These are phyloP conservation scores for Hanleya hanleyi DNA, from an alignment of 2,888 invertebrate species.

Conservation along the genomic window DNA sequence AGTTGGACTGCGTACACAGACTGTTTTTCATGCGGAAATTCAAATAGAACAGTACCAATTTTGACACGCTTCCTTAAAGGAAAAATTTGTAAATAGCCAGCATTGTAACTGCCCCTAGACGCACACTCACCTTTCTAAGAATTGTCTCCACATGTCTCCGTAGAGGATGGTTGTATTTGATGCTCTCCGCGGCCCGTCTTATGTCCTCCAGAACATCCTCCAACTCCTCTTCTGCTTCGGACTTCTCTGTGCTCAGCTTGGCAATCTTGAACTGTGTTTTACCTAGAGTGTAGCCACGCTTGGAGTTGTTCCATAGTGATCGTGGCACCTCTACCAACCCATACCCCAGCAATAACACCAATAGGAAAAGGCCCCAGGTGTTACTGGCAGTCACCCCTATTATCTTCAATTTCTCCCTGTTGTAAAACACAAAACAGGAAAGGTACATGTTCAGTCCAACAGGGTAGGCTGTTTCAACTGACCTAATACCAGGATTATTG, in stretches of 20 bases:
- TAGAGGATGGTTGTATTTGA: constrained; percentile 78
- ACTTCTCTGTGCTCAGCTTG: constrained; percentile 94
- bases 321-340: constrained; percentile 95
- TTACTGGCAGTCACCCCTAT: constrained; percentile 99
- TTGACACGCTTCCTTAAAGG: background rate
- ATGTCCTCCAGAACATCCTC: constrained; percentile 96
- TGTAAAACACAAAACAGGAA: background rate
- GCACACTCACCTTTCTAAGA: constrained; percentile 84
- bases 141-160: constrained; percentile 90
- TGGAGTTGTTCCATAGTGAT: constrained; percentile 91
- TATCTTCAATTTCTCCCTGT: constrained; percentile 89
- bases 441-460: background rate
- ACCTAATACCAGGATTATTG: background rate
- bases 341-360: constrained; percentile 93
- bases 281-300: constrained; percentile 87
- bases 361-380: constrained; percentile 97
- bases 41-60: background rate
- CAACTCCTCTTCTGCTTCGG: constrained; percentile 97
- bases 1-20: background rate
- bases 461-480: background rate
- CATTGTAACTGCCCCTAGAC: too few species aligned
- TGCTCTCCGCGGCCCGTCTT: constrained; percentile 85
- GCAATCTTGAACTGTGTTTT: constrained; percentile 95
- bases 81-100: background rate
- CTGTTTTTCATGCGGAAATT: too few species aligned